Conservation (phyloP, 1,140 invertebrate species). For the Saccostrea cuccullata region DNA sequence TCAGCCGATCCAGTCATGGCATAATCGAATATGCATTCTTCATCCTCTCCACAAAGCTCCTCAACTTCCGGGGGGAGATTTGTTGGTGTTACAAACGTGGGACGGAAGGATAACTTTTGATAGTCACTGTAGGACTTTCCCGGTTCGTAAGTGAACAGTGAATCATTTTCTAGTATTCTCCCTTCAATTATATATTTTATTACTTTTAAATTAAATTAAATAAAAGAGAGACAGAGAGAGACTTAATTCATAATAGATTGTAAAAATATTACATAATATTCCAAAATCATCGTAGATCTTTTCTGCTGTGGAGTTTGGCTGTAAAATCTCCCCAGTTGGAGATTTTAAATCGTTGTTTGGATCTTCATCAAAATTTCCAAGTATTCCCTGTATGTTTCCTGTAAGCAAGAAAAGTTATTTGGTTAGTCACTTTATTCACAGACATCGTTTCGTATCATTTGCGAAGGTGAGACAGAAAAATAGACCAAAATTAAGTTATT, state of each 20-base stretch:
- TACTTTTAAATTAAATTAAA: neutral
- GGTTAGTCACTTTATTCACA: no score
- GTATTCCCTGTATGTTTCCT: conserved; percentile 45
- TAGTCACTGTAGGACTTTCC: conserved; percentile 43
- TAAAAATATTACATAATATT: conserved; percentile 41
- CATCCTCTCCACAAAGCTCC: conserved; percentile 46
- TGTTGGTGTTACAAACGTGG: conserved; percentile 12
- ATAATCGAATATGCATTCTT: conserved; percentile 47
- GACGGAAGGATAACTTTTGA: conserved; percentile 34
- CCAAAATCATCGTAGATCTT: conserved; percentile 52
- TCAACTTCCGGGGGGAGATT: neutral
- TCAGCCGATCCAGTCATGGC: neutral
- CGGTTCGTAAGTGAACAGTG: conserved; percentile 47
- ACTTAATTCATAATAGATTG: neutral
- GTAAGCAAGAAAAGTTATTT: neutral
- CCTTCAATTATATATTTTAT: conserved; percentile 29
- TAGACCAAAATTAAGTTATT: no score
- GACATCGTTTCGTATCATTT: no score
- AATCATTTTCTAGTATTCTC: conserved; percentile 5
- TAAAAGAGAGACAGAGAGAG: neutral
- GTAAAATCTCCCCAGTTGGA: conserved; percentile 25
- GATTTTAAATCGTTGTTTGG: conserved; percentile 48
- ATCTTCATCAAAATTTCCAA: conserved; percentile 54
- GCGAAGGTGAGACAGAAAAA: no score
- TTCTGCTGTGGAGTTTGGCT: conserved; percentile 40